A percentile compares a stretch with the other conserved stretches of the same genome.
Evolutionary conservation across 2,888 invertebrate genomes (phyloP).

Genomic region (Andrena fulva): DNA sequence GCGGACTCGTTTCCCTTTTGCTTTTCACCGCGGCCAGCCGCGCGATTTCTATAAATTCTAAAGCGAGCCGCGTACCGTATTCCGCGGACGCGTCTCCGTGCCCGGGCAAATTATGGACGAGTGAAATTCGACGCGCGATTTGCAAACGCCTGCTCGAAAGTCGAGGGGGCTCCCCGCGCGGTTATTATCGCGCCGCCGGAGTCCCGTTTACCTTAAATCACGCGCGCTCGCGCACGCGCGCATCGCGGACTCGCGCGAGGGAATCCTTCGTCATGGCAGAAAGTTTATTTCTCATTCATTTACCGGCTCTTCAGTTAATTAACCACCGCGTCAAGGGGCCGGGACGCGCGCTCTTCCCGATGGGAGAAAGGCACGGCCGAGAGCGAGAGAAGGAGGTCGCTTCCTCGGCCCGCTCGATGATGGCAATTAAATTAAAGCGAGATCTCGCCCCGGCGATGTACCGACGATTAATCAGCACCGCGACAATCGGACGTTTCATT

Average conservation of each 20-base stretch:
- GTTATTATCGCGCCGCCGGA: neutral
- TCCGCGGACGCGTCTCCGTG: constrained; percentile 16
- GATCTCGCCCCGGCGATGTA: constrained; percentile 79
- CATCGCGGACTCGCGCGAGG: neutral
- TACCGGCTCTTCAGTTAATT: constrained; percentile 58
- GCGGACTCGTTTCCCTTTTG: constrained; percentile 17
- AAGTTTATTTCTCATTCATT: constrained; percentile 57
- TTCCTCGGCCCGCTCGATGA: constrained; percentile 68
- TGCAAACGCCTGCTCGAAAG: neutral
- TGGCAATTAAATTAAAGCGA: constrained; percentile 81
- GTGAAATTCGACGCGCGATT: constrained; percentile 17
- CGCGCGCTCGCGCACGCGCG: too few species aligned
- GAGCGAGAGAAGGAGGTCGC: constrained; percentile 21
- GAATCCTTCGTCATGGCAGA: constrained; percentile 25
- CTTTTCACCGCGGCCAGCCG: neutral
- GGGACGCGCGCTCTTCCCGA: constrained; percentile 5
- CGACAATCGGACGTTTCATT: constrained; percentile 81
- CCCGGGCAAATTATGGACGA: constrained; percentile 5
- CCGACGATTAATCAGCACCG: constrained; percentile 80
- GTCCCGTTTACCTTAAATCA: constrained; percentile 29
- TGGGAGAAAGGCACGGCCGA: constrained; percentile 25
- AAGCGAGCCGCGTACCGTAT: neutral
- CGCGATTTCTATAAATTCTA: constrained; percentile 16
- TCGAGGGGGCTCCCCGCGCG: neutral
- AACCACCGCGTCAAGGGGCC: constrained; percentile 47